Evolutionary conservation across 2,888 invertebrate genomes (phyloP).

Genomic region (Agrochola macilenta): DNA sequence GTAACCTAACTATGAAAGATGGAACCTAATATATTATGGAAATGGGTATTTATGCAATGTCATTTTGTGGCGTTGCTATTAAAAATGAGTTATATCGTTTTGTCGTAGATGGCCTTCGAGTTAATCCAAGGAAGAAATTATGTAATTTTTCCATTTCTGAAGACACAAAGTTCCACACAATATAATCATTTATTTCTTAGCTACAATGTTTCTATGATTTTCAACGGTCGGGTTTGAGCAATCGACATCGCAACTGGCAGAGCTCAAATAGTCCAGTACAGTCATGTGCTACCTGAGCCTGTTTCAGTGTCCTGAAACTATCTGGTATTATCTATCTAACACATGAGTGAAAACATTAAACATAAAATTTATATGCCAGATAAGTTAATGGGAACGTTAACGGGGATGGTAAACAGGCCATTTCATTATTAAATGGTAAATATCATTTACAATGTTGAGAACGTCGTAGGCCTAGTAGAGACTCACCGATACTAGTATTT

Average conservation of each 20-base stretch:
- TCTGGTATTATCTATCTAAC: not conserved
- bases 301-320: not conserved
- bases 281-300: not conserved
- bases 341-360: not conserved
- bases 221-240: not conserved
- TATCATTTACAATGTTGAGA: not conserved
- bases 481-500: no score
- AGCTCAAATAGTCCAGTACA: not conserved
- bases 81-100: not conserved
- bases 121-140: not conserved
- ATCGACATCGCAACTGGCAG: not conserved
- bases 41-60: slow-evolving; percentile 12
- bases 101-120: not conserved
- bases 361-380: not conserved
- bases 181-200: not conserved
- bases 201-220: not conserved
- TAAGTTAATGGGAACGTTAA: not conserved
- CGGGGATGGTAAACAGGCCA: not conserved
- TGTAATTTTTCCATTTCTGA: not conserved
- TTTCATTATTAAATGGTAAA: not conserved
- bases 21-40: not conserved
- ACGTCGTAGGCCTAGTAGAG: no score
- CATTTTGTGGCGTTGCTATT: slow-evolving; percentile 24
- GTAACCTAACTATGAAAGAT: slow-evolving; percentile 5
- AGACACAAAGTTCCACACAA: not conserved